phyloP scores from a whole-genome alignment of 2,113 vertebrate species.

The Seriola aureovittata region DNA sequence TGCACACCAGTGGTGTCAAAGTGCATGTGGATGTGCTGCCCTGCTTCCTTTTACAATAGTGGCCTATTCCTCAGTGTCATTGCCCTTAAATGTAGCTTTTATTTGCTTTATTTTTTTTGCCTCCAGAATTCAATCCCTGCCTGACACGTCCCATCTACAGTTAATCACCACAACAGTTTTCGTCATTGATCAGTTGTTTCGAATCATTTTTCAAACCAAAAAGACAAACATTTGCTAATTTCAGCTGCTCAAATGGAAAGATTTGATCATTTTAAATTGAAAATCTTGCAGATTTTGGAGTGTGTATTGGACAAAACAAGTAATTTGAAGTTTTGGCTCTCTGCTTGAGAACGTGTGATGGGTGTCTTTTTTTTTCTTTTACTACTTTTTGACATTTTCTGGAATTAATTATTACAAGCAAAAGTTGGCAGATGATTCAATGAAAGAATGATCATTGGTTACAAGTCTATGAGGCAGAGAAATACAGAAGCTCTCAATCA shows the following conservation, averaged over 20 bases:
- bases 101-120: no score
- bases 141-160: not conserved
- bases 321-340: not conserved
- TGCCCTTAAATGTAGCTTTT: no score
- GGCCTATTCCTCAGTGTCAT: no score
- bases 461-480: not conserved
- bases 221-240: not conserved
- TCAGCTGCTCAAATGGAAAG: not conserved
- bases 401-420: not conserved
- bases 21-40: no score
- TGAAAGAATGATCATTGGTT: not conserved
- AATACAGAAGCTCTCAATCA: not conserved
- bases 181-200: not conserved
- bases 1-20: not conserved
- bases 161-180: not conserved
- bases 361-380: no score
- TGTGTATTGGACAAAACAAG: not conserved
- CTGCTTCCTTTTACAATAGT: not conserved
- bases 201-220: not conserved
- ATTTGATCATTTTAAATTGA: not conserved
- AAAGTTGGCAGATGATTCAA: no score
- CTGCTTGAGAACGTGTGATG: no score
- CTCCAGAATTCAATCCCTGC: not conserved
- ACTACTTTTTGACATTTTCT: not conserved
- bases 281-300: not conserved